phyloP scores from a whole-genome alignment of 2,888 invertebrate species.

The Tenthredo amoena region DNA sequence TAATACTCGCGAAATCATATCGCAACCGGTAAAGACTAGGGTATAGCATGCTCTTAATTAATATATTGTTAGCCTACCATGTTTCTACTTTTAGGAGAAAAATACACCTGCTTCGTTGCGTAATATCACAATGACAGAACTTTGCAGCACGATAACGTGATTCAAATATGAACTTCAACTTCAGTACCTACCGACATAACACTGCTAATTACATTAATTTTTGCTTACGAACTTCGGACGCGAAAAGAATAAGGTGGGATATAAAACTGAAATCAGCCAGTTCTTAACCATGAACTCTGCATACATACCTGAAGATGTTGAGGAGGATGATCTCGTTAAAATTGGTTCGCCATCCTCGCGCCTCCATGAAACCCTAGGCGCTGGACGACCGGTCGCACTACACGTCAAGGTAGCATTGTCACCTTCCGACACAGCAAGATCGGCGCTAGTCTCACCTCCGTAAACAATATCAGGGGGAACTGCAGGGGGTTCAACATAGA shows the following conservation, averaged over 20 bases:
- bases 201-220: not conserved
- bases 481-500: conserved; percentile 67
- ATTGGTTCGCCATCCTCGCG: conserved; percentile 82
- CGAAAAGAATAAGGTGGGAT: not conserved
- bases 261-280: not conserved
- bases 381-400: conserved; percentile 81
- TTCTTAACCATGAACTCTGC: not conserved
- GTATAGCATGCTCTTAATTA: too few relatives aligned
- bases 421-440: conserved; percentile 82
- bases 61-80: too few relatives aligned
- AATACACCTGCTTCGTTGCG: too few relatives aligned
- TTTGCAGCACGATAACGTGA: too few relatives aligned
- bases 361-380: conserved; percentile 82
- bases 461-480: conserved; percentile 83
- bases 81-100: too few relatives aligned
- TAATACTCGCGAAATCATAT: too few relatives aligned
- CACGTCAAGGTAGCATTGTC: conserved; percentile 83
- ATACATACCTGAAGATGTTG: conserved; percentile 43
- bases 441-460: conserved; percentile 82
- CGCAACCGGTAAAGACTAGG: too few relatives aligned
- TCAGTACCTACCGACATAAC: too few relatives aligned
- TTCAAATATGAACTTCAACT: too few relatives aligned
- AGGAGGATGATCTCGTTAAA: conserved; percentile 74
- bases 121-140: too few relatives aligned
- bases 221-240: not conserved